Evolutionary conservation across 1,140 invertebrate species (phyloP).

Genomic region (Zaprionus taronus): DNA sequence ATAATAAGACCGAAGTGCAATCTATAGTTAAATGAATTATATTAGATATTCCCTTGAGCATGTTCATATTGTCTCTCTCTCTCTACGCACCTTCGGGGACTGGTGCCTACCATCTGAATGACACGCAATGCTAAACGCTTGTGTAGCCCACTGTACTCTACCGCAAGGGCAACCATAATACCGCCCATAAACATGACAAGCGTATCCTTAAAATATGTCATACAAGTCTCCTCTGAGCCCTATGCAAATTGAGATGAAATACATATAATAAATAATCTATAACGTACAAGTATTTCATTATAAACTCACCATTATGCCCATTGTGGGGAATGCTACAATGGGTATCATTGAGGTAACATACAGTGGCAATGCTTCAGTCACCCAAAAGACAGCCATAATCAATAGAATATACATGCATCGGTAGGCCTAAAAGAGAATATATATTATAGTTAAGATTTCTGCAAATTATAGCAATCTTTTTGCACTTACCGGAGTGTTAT

Average conservation of each 20-base stretch:
- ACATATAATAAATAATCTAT: not conserved
- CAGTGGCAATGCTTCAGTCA: constrained; percentile 92
- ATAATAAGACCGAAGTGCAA: constrained; percentile 90
- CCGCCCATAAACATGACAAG: constrained; percentile 94
- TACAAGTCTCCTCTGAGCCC: constrained; percentile 87
- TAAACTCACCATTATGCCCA: constrained; percentile 87
- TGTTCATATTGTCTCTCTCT: too few species aligned
- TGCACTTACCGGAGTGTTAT: constrained; percentile 85
- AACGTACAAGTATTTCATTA: not conserved
- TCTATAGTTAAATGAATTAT: constrained; percentile 75
- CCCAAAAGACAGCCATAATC: constrained; percentile 94
- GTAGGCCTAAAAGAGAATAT: constrained; percentile 84
- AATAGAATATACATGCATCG: constrained; percentile 92
- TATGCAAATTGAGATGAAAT: constrained; percentile 42
- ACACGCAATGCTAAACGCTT: constrained; percentile 92
- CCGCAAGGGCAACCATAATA: constrained; percentile 92
- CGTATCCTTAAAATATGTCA: constrained; percentile 92
- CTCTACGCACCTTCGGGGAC: constrained; percentile 86
- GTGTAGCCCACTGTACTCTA: constrained; percentile 94
- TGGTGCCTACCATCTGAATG: constrained; percentile 91
- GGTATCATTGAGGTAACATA: constrained; percentile 93
- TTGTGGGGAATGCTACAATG: constrained; percentile 91
- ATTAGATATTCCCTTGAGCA: not conserved
- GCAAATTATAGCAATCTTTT: not conserved
- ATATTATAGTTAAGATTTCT: not conserved